phyloP scores from a whole-genome alignment of 1,140 invertebrate species.

The Zeugodacus cucurbitae region DNA sequence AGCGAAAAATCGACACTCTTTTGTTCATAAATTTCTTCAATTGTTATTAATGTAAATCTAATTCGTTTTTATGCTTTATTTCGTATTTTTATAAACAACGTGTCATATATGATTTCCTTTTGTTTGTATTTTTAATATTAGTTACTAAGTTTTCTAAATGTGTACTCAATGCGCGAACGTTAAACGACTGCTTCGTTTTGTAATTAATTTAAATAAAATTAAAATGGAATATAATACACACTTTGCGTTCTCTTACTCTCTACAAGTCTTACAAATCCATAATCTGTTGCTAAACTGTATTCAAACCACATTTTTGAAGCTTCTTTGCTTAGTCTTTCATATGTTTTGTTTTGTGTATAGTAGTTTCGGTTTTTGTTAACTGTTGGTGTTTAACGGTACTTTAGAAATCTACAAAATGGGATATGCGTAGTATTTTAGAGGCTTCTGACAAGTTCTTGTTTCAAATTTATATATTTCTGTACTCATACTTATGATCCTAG shows the following conservation, averaged over 20 bases:
- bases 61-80: slow-evolving; percentile 36
- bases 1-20: slow-evolving; percentile 16
- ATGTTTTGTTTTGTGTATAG: background rate
- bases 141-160: slow-evolving; percentile 1
- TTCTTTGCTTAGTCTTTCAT: background rate
- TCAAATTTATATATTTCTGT: too few species aligned
- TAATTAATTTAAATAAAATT: slow-evolving; percentile 3
- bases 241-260: too few species aligned
- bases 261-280: background rate
- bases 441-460: background rate
- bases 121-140: background rate
- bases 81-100: slow-evolving; percentile 32
- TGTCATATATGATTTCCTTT: slow-evolving; percentile 33
- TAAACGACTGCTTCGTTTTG: slow-evolving; percentile 17
- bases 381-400: background rate
- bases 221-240: too few species aligned
- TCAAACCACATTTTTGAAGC: background rate
- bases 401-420: background rate
- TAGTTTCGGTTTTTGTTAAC: slow-evolving; percentile 1
- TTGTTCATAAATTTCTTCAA: slow-evolving; percentile 3
- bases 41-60: slow-evolving; percentile 27
- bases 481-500: too few species aligned
- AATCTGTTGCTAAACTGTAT: background rate
- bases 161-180: background rate
- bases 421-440: background rate